Evolutionary conservation across 2,888 invertebrate genomes (phyloP), one percentile per base, ranked within the genome.

Genomic region (Atrina japonica): DNA sequence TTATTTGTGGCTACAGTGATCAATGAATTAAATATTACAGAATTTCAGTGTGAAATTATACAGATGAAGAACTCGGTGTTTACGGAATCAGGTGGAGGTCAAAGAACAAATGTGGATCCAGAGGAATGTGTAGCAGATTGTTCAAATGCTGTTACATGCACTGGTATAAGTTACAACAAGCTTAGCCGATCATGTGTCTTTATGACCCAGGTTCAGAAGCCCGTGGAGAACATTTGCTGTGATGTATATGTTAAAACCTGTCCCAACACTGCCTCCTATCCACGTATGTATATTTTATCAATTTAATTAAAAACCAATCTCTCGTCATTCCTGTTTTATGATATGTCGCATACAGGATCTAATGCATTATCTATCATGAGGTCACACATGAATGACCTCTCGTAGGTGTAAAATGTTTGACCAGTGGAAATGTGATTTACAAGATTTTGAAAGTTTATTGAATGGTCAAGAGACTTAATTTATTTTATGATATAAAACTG

Each of bases 221-320:
- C 79, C 11, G 50, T 73, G 7, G 45, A 58, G 11, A 70, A 77
- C 18, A 49, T 49, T 0, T 73, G 78, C 25, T 80, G 79, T 66
- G 74, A 78, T 45, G 27, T 84, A 14, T 77, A 78, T 45, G 68
- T 83, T 11, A 83, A 82, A 52, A 81, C 82, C 0, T 84, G 84
- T 74, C 84, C 84, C 0, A 49, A 56, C 0, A 43, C 58, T 40
- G 47, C 45, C 0, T 66, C 63, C 3, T 40, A 66, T 25, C 50
- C 75, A 43, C 55, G 82, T 82, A 74, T 60, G 76, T 50, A 0
- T 3, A 18, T 0, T 29, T 58, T 23, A n/a, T 35, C n/a, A n/a
- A n/a, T n/a, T n/a, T n/a, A n/a, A n/a, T n/a, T n/a, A n/a, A n/a
- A n/a, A n/a, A n/a, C n/a, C 23, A 11, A n/a, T n/a, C 9, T 1